Percentiles rank a stretch among this genome's conserved stretches.
Conservation (phyloP, 1,140 invertebrate species). For the Muscidifurax raptorellus region DNA sequence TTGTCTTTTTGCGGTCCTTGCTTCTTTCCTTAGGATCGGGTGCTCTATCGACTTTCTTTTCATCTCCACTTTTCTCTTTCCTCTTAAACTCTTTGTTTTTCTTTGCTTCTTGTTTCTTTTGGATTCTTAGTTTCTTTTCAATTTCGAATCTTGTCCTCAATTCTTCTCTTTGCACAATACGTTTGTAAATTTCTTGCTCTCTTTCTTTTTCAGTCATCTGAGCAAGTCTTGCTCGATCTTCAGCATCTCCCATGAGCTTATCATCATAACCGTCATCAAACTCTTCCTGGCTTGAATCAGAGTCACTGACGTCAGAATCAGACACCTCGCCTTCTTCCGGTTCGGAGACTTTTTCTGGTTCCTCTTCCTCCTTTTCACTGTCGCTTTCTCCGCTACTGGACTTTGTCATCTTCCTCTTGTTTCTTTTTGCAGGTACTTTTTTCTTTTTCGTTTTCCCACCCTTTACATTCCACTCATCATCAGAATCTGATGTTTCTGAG, state of each 20-base stretch:
- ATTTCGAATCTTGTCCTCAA: constrained; percentile 98
- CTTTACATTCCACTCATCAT: constrained; percentile 82
- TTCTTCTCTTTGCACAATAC: constrained; percentile 94
- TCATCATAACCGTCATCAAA: constrained; percentile 95
- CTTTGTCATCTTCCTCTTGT: constrained; percentile 72
- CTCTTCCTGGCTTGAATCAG: constrained; percentile 79
- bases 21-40: constrained; percentile 86
- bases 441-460: constrained; percentile 79
- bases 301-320: constrained; percentile 76
- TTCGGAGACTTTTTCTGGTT: constrained; percentile 79
- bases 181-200: constrained; percentile 97
- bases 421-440: constrained; percentile 73
- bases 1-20: constrained; percentile 93
- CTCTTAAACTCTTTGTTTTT: constrained; percentile 79
- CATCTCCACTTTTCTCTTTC: constrained; percentile 76
- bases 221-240: constrained; percentile 91
- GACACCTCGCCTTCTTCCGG: constrained; percentile 85
- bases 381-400: constrained; percentile 78
- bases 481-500: constrained; percentile 84
- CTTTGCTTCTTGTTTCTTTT: constrained; percentile 87
- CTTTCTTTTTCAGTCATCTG: constrained; percentile 97
- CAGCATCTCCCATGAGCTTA: constrained; percentile 97
- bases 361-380: constrained; percentile 76
- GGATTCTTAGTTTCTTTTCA: constrained; percentile 93
- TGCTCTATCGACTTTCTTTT: constrained; percentile 74